Base-by-base conservation (phyloP, 2,888 invertebrate species). In the Syritta pipiens region DNA sequence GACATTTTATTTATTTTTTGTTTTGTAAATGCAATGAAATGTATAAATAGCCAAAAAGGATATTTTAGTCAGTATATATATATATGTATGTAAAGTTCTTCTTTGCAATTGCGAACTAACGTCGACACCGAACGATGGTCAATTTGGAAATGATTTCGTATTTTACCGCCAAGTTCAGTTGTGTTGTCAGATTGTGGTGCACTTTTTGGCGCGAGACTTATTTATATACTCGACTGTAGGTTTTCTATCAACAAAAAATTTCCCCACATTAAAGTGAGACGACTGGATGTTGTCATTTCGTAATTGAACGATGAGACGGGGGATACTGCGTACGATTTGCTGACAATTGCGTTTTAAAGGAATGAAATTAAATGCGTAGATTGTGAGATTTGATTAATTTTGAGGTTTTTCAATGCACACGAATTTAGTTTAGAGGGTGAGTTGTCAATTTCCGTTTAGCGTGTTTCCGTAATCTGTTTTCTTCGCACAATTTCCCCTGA, bases 1-100 rank as follows among this genome's bases (percentile, higher is more conserved):
- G 86, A 81, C 86, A 85, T 85, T 51, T 17, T 37, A 10, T 32
- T 22, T 14, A 30, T 19, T 40, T 14, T n/a, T n/a, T 3, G 44
- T 17, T 30, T 32, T 35, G 10, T 48, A 48, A 22, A 28, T 32
- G 3, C 51, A 14, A 9, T 10, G 26, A n/a, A 46, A 65, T 3
- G 9, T 35, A 51, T 17, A 12, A 22, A 60, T 17, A 37, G n/a
- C n/a, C n/a, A n/a, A n/a, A n/a, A n/a, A n/a, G n/a, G n/a, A 17
- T 14, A 6, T 12, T 37, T 40, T 19, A 19, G 19, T 40, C n/a
- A 9, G 0, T 20, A 9, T 40, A 4, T 12, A n/a, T n/a, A n/a
- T n/a, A n/a, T n/a, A n/a, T n/a, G n/a, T 40, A 12, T 40, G 1
- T 5, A 14, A 30, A 28, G 7, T n/a, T 9, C 9, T 10, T 7